These are phyloP conservation scores for Platalea minor DNA, from an alignment of 2,797 vertebrate species.

Conservation along the genomic window DNA sequence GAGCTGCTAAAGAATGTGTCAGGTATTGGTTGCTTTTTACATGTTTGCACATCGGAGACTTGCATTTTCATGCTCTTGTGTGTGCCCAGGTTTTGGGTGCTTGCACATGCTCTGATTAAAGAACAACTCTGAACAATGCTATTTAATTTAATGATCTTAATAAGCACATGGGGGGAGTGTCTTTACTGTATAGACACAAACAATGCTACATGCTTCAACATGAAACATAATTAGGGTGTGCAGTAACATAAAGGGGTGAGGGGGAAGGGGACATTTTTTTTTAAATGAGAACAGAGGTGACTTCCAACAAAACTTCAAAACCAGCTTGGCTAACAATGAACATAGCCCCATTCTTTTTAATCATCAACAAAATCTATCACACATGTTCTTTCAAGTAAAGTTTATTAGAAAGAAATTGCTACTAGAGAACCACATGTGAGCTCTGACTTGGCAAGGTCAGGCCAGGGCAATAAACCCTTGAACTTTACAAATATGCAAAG, in stretches of 20 bases:
- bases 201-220: slow-evolving; percentile 49
- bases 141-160: slow-evolving; percentile 62
- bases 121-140: slow-evolving; percentile 10
- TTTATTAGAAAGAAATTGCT: slow-evolving; percentile 86
- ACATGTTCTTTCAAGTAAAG: slow-evolving; percentile 83
- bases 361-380: slow-evolving; percentile 83
- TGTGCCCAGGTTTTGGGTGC: not conserved
- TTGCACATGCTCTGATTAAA: slow-evolving; percentile 37
- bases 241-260: slow-evolving; percentile 68
- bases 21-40: not conserved
- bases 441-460: slow-evolving; percentile 83
- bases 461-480: slow-evolving; percentile 84
- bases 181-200: slow-evolving; percentile 47
- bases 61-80: not conserved
- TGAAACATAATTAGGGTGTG: slow-evolving; percentile 53
- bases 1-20: not conserved
- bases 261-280: slow-evolving; percentile 54
- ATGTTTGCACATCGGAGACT: not conserved
- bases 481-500: slow-evolving; percentile 87
- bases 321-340: slow-evolving; percentile 74
- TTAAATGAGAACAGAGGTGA: slow-evolving; percentile 73
- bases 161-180: slow-evolving; percentile 22
- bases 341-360: slow-evolving; percentile 80
- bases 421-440: slow-evolving; percentile 83
- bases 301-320: slow-evolving; percentile 81